Base-by-base conservation (phyloP, 2,113 vertebrate species). In the Nothocercus nigrocapillus region DNA sequence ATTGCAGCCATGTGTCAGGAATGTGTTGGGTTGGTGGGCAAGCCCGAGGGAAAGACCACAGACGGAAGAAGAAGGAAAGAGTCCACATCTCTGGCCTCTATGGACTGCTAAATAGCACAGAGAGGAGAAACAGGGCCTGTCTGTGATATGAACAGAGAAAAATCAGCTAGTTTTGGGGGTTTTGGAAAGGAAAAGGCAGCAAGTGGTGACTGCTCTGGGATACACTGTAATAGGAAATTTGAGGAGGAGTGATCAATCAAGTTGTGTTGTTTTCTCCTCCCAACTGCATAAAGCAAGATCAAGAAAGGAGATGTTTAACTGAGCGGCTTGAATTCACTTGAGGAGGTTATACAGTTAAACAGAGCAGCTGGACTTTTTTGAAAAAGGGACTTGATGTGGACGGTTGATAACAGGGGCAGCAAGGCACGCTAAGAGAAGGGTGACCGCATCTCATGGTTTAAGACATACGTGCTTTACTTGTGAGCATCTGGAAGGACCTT, bases 401-500 rank as follows among this genome's bases (percentile, higher is more conserved):
- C 91, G 82, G 85, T 61, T 90, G 91, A 45, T 95, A 90, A 72
- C 82, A 85, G 73, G 78, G 81, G 51, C 85, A 97, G 68, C 38
- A 90, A 84, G 81, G 85, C 73, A 53, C 30, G 34, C 73, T 64
- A 78, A 53, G 82, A 76, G 88, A 84, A 85, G 30, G 76, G 73
- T 40, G 84, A 90, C 95, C 85, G 90, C 83, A 88, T 93, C 61
- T 82, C 51, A 9, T 81, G 73, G 95, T 96, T 93, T 93, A 94
- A 85, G 82, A 78, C n/a, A 9, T 81, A 78, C 83, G 82, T 2
- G 0, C 45, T 72, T 96, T 85, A 94, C 85, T 79, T 95, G 76
- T 59, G 75, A 95, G 68, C 76, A 64, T 90, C 82, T 88, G 77
- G 69, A 74, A 81, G 77, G 75, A 81, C 64, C 68, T 94, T 5